Evolutionary conservation across 2,797 vertebrate genomes (phyloP).

Genomic region (Lacerta bilineata): DNA sequence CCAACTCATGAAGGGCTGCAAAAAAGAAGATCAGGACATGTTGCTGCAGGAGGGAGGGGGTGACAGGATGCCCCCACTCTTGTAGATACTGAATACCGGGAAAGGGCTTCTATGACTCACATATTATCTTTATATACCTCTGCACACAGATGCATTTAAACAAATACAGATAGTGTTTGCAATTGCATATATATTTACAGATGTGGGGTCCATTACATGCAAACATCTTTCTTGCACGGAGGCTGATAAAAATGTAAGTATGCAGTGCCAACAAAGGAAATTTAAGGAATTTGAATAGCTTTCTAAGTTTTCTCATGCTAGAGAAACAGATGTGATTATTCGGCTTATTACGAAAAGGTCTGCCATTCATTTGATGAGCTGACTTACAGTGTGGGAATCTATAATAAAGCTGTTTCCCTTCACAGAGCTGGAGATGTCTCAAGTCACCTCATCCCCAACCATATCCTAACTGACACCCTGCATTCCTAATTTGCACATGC

Average conservation of each 20-base stretch:
- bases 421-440: slow-evolving; percentile 73
- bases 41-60: not conserved
- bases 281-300: slow-evolving; percentile 68
- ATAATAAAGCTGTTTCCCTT: slow-evolving; percentile 82
- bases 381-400: slow-evolving; percentile 83
- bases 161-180: slow-evolving; percentile 19
- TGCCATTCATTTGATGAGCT: slow-evolving; percentile 79
- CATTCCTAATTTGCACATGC: slow-evolving; percentile 41
- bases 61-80: not conserved
- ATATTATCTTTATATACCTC: slow-evolving; percentile 19
- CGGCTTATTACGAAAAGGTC: slow-evolving; percentile 71
- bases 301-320: slow-evolving; percentile 78
- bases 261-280: slow-evolving; percentile 66
- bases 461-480: not conserved
- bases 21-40: not conserved
- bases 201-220: slow-evolving; percentile 26
- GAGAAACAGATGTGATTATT: slow-evolving; percentile 78
- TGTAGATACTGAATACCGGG: not conserved
- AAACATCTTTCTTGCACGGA: slow-evolving; percentile 35
- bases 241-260: slow-evolving; percentile 7
- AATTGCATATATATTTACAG: not conserved
- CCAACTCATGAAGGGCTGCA: not conserved
- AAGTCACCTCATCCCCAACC: slow-evolving; percentile 33
- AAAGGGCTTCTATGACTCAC: not conserved
- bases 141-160: slow-evolving; percentile 9